These are phyloP conservation scores for Apteryx owenii DNA, from an alignment of 2,113 vertebrate species.

Conservation along the genomic window DNA sequence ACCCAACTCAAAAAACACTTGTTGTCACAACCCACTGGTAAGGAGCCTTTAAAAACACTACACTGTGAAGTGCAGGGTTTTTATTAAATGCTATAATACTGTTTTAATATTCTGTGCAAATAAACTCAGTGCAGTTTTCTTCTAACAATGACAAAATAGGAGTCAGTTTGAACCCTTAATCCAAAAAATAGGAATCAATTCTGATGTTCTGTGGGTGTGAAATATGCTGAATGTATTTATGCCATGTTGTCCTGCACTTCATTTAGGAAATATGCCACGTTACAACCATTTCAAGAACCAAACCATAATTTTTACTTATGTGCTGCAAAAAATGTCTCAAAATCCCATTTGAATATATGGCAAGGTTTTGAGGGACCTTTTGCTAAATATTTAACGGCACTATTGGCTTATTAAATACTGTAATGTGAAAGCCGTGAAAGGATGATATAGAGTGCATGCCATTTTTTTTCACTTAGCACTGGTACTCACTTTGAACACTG, in stretches of 20 bases:
- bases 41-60: conserved; percentile 1
- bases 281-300: conserved; percentile 37
- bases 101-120: conserved; percentile 25
- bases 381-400: conserved; percentile 74
- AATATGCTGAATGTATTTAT: conserved; percentile 40
- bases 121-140: conserved; percentile 29
- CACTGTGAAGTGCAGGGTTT: neutral
- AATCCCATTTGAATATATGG: conserved; percentile 62
- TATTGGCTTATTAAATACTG: conserved; percentile 68
- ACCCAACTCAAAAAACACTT: neutral
- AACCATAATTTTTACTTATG: conserved; percentile 55
- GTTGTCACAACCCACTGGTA: neutral
- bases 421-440: conserved; percentile 34
- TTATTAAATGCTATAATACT: neutral
- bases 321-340: conserved; percentile 68
- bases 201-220: conserved; percentile 14
- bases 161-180: conserved; percentile 38
- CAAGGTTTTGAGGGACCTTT: conserved; percentile 61
- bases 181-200: conserved; percentile 18
- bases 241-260: neutral
- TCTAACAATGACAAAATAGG: conserved; percentile 14
- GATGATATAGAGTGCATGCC: conserved; percentile 48
- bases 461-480: conserved; percentile 56
- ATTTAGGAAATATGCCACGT: conserved; percentile 41
- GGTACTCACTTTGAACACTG: conserved; percentile 58